A percentile compares a stretch with the other conserved stretches of the same genome.
Evolutionary conservation across 2,888 invertebrate species (phyloP).

Genomic region (Dyspetes luteomarginatus): DNA sequence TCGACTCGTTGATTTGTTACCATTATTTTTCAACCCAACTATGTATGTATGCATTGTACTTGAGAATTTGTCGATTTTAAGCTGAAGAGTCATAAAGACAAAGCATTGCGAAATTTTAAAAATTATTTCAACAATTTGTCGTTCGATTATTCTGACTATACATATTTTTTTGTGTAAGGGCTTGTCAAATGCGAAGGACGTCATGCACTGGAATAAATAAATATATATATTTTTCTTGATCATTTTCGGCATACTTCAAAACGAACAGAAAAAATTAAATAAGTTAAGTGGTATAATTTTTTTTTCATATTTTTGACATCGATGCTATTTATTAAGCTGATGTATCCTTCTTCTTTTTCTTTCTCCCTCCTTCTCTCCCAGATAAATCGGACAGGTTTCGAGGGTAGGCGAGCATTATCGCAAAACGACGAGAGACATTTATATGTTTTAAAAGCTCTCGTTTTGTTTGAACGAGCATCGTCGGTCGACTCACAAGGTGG

Average conservation of each 20-base stretch:
- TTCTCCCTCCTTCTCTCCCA: neutral
- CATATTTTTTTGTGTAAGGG: neutral
- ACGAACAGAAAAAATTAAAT: neutral
- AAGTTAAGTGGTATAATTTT: neutral
- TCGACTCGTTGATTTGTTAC: slow-evolving; percentile 41
- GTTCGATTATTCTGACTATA: neutral
- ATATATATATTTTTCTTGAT: neutral
- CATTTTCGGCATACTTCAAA: neutral
- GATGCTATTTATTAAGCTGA: slow-evolving; percentile 18
- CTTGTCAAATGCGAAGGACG: neutral
- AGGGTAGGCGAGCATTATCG: slow-evolving; percentile 18
- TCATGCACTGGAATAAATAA: too few relatives aligned
- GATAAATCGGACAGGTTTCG: slow-evolving; percentile 38
- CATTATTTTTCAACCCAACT: slow-evolving; percentile 46
- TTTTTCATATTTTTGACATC: neutral
- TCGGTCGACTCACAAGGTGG: too few relatives aligned
- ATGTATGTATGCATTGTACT: slow-evolving; percentile 14
- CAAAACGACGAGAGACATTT: slow-evolving; percentile 28
- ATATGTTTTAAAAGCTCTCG: slow-evolving; percentile 45
- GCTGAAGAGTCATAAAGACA: neutral
- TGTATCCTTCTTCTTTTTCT: neutral
- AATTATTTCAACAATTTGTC: neutral
- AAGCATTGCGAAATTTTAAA: neutral
- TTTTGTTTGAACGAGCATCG: slow-evolving; percentile 14
- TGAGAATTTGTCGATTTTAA: slow-evolving; percentile 35